phyloP scores from a whole-genome alignment of 2,888 invertebrate species.

The Drosophila algonquin region DNA sequence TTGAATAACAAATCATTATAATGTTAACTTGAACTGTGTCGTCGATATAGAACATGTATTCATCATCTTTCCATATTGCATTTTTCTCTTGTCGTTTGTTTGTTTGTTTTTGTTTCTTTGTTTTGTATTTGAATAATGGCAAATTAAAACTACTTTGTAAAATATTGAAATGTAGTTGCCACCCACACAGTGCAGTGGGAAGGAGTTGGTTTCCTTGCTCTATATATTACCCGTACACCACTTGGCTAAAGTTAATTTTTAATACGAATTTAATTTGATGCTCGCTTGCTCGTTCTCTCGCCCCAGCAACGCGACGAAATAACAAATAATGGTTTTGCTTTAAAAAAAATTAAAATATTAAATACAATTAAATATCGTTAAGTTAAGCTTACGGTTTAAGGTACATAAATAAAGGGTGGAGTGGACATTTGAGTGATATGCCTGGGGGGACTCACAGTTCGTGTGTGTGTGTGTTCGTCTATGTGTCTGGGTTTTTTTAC shows the following conservation, averaged over 20 bases:
- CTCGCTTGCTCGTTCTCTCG: conserved; percentile 3
- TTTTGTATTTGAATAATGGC: conserved; percentile 31
- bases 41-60: conserved; percentile 53
- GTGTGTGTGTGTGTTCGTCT: conserved; percentile 33
- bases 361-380: conserved; percentile 44
- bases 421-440: conserved; percentile 74
- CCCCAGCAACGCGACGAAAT: conserved; percentile 35
- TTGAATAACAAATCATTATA: conserved; percentile 71
- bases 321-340: conserved; percentile 49
- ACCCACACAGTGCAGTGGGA: not conserved
- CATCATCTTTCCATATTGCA: conserved; percentile 34
- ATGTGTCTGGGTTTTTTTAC: conserved; percentile 21
- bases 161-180: conserved; percentile 49
- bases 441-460: conserved; percentile 52
- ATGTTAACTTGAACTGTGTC: conserved; percentile 82
- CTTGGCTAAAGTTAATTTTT: conserved; percentile 54
- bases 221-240: conserved; percentile 67
- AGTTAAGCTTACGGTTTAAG: conserved; percentile 53
- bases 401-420: conserved; percentile 64
- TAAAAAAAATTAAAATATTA: conserved; percentile 28
- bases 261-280: conserved; percentile 52
- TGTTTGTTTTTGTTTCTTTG: conserved; percentile 30
- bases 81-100: conserved; percentile 43
- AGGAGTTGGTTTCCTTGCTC: conserved; percentile 23
- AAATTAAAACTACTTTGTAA: conserved; percentile 51